Percentiles rank a stretch among this genome's conserved stretches.
Conservation (phyloP, 1,140 invertebrate genomes). For the Scaptomyza graminum region DNA sequence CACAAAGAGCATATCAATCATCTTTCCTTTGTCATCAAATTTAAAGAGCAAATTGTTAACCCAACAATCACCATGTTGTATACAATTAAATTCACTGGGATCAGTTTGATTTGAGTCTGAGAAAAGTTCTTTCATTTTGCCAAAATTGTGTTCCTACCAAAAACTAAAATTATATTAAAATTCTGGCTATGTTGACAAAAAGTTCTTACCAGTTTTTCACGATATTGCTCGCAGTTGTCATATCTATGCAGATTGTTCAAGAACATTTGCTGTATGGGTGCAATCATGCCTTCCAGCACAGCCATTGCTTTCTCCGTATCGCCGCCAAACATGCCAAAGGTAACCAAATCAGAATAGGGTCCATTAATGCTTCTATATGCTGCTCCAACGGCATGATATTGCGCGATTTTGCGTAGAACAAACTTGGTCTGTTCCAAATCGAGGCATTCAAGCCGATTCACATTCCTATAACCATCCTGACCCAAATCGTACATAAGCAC, state of each 20-base stretch:
- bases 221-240: constrained; percentile 53
- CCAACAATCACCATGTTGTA: constrained; percentile 89
- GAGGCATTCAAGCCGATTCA: constrained; percentile 85
- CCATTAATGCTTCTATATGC: constrained; percentile 41
- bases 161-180: not conserved
- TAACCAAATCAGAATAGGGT: constrained; percentile 36
- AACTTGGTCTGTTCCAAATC: constrained; percentile 84
- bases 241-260: constrained; percentile 51
- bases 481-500: constrained; percentile 85
- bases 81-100: constrained; percentile 85
- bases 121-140: not conserved
- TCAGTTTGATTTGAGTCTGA: constrained; percentile 27
- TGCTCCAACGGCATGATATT: constrained; percentile 85
- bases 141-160: constrained; percentile 44
- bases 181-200: not conserved
- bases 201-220: constrained; percentile 52
- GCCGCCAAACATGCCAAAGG: constrained; percentile 42
- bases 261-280: constrained; percentile 38
- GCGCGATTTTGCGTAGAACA: constrained; percentile 85
- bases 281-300: constrained; percentile 49
- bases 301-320: constrained; percentile 7
- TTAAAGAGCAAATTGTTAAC: constrained; percentile 88
- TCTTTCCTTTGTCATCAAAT: constrained; percentile 70
- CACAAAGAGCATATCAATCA: constrained; percentile 66
- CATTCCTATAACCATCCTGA: constrained; percentile 85